These are phyloP conservation scores for Catalaphyllia jardinei DNA, from an alignment of 64 coral and sea anemone genomes.

Conservation along the genomic window DNA sequence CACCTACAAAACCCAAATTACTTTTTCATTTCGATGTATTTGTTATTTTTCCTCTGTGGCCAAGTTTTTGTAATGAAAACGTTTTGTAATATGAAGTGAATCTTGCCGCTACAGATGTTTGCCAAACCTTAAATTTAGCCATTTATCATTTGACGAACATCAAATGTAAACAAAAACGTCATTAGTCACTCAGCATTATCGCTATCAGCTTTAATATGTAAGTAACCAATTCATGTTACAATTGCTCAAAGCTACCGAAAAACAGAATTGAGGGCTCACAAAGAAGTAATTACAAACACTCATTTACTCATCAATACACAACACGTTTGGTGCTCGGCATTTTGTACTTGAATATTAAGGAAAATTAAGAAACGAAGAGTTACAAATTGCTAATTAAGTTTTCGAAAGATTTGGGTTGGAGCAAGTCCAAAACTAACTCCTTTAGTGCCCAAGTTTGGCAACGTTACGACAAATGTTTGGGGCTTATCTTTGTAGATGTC, in stretches of 20 bases:
- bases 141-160: slow-evolving; percentile 28
- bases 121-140: slow-evolving; percentile 33
- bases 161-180: slow-evolving; percentile 28
- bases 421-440: neutral
- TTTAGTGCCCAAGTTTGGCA: neutral
- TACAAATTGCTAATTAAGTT: neutral
- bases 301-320: slow-evolving; percentile 18
- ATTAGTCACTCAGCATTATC: slow-evolving; percentile 15
- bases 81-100: neutral
- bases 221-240: slow-evolving; percentile 12
- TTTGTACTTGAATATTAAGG: neutral
- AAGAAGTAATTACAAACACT: neutral
- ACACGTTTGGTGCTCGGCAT: slow-evolving; percentile 5
- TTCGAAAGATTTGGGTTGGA: neutral
- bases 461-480: neutral
- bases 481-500: neutral
- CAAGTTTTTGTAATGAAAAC: slow-evolving; percentile 3
- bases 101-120: slow-evolving; percentile 9
- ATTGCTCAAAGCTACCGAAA: slow-evolving; percentile 30
- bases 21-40: neutral
- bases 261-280: neutral
- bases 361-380: slow-evolving; percentile 1
- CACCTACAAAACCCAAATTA: neutral
- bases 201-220: slow-evolving; percentile 2
- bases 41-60: slow-evolving; percentile 27